Evolutionary conservation across 2,888 invertebrate species (phyloP), one percentile per base, ranked within the genome.

Genomic region (Epinotia ramella): DNA sequence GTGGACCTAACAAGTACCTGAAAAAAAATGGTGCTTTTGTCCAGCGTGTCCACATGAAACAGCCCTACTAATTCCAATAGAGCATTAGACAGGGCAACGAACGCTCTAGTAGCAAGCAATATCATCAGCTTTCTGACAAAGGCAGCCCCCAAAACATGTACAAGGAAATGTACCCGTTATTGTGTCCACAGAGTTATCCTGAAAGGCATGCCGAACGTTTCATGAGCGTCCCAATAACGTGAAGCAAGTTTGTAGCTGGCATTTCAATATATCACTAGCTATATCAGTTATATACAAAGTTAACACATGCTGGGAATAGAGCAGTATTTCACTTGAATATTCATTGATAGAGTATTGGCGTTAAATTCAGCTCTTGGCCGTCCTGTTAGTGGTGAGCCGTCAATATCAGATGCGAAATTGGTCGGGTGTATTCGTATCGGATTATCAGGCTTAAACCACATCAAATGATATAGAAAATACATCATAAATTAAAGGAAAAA

Each of bases 331-430:
- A 44, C 57, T 72, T 64, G 53, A 71, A 56, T 72, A 64, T 67
- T 67, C 56, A 64, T 63, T 20, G 40, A 56, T 63, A 71, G 70
- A 49, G 33, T 64, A 64, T 71, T 71, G 71, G 56, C 40, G 63
- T 64, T 28, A 44, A 63, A 56, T 70, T 53, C 70, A 20, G 40
- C 62, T 71, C 49, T 63, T 53, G 53, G 53, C 63, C 16, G 28
- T n/a, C 16, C 71, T 40, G 63, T 18, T 64, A 44, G 71, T 24
- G 63, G 63, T 63, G 64, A 24, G 63, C 63, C 64, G 63, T 71
- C 71, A 44, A 64, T 49, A 63, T 56, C 71, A 71, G 71, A 40
- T 63, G 63, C 20, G 63, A 18, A 67, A 33, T 40, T 63, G 63
- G 18, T 63, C 16, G 65, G 16, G n/a, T 67, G 40, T 18, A 24